Conservation (phyloP, 2,113 vertebrate genomes). For the Delphinapterus leucas region DNA sequence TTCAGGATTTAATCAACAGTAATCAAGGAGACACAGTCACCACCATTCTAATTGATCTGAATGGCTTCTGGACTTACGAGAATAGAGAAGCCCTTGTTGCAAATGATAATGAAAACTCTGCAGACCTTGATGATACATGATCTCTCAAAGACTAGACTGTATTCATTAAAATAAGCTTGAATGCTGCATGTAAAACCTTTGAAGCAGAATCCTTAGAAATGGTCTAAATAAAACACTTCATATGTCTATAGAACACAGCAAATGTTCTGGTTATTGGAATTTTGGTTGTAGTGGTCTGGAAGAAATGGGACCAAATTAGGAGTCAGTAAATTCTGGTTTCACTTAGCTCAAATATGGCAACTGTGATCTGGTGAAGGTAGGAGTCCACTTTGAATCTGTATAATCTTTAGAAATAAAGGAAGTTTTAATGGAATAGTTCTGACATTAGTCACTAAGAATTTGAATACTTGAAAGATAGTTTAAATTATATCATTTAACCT, state of each 20-base stretch:
- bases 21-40: constrained; percentile 97
- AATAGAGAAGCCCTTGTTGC: constrained; percentile 97
- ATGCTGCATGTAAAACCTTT: constrained; percentile 22
- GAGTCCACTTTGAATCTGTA: background rate
- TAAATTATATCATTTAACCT: constrained; percentile 1
- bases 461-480: background rate
- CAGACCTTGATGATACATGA: constrained; percentile 92
- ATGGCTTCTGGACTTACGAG: constrained; percentile 98
- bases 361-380: background rate
- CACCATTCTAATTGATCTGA: constrained; percentile 98
- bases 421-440: constrained; percentile 23
- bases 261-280: constrained; percentile 34
- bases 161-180: constrained; percentile 24
- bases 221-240: constrained; percentile 54
- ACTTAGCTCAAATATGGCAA: background rate
- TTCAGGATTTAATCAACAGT: constrained; percentile 97
- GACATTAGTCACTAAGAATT: background rate
- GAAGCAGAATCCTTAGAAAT: constrained; percentile 55
- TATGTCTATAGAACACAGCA: constrained; percentile 21
- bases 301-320: constrained; percentile 36
- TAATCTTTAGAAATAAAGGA: constrained; percentile 15
- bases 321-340: background rate
- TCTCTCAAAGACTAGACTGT: constrained; percentile 47
- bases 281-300: constrained; percentile 25
- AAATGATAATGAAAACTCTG: constrained; percentile 87